A percentile compares a stretch with the other conserved stretches of the same genome.
Conservation (phyloP, 53 echinoderm and acorn worm species). For the Glandiceps talaboti region DNA sequence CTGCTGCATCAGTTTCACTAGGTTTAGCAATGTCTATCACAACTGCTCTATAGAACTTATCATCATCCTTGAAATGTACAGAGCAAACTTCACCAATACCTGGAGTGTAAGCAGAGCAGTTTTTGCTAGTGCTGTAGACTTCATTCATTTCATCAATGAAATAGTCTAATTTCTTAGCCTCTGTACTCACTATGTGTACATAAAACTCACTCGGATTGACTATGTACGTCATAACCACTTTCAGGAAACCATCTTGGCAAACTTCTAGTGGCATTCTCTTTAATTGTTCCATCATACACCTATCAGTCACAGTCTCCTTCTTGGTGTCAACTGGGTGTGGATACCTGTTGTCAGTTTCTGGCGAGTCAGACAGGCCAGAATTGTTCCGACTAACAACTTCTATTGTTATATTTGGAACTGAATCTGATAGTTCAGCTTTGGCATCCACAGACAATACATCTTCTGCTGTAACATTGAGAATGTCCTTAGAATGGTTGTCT, state of each 20-base stretch:
- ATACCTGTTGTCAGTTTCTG: too few species aligned
- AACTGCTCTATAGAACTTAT: conserved; percentile 60
- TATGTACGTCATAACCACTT: conserved; percentile 68
- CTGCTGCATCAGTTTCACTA: conserved; percentile 10
- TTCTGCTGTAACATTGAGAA: too few species aligned
- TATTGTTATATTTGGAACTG: too few species aligned
- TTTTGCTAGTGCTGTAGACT: conserved; percentile 22
- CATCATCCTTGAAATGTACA: conserved; percentile 50
- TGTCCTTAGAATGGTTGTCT: too few species aligned
- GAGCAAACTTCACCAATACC: conserved; percentile 34
- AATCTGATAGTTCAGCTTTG: too few species aligned
- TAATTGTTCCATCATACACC: not conserved
- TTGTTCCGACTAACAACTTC: too few species aligned
- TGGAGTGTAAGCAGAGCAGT: not conserved
- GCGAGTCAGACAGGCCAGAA: too few species aligned
- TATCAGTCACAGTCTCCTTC: not conserved
- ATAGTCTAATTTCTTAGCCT: conserved; percentile 49
- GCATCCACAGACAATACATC: too few species aligned
- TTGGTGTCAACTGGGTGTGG: too few species aligned
- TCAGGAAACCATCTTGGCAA: conserved; percentile 16
- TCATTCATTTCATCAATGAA: conserved; percentile 45
- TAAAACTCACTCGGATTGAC: conserved; percentile 71
- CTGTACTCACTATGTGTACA: conserved; percentile 42
- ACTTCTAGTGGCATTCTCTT: not conserved
- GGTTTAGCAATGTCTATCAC: conserved; percentile 27